Base-by-base conservation (phyloP, 2,797 vertebrate species). In the Emydoidea blandingii region DNA sequence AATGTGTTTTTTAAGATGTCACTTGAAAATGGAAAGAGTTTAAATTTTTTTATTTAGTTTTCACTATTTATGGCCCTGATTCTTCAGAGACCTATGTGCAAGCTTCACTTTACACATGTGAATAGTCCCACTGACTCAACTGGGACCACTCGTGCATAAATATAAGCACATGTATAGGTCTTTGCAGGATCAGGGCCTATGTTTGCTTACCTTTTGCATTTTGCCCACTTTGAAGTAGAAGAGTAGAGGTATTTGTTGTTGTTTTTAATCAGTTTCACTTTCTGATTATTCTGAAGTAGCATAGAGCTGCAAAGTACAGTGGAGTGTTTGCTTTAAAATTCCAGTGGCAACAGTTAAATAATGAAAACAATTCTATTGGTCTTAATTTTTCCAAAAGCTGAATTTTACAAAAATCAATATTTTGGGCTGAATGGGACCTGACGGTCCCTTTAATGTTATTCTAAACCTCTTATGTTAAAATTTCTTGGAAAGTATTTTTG, bases 181-280 rank as follows among this genome's bases (percentile, higher is more conserved):
- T 92, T 81, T 83, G 57, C 14, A 25, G 52, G 25, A 87, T 95
- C 41, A 68, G 65, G 49, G 27, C 82, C 84, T 27, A 41, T 95
- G 50, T 15, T 59, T 94, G 27, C 94, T 87, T 79, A 50, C 10
- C 0, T 12, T 56, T n/a, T 81, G 47, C 3, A 91, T 1, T 1
- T 62, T 81, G 62, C 27, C 81, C 41, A 81, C 27, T 92, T 83
- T 14, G 7, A 68, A 91, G 74, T 37, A 72, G 6, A 3, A 86
- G 23, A 56, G 11, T 83, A 78, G 23, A 52, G 37, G 50, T 29
- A 72, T 79, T 62, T 79, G 31, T 50, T 1, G 4, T 37, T 97
- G 54, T 85, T 97, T 59, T 85, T 92, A 49, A 6, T 49, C 3
- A 1, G 88, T 95, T 89, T 85, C 31, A 68, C 25, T 82, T 94